A percentile compares a stretch with the other conserved stretches of the same genome.
Evolutionary conservation across 2,797 vertebrate genomes (phyloP).

Genomic region (Loris lydekkerianus): DNA sequence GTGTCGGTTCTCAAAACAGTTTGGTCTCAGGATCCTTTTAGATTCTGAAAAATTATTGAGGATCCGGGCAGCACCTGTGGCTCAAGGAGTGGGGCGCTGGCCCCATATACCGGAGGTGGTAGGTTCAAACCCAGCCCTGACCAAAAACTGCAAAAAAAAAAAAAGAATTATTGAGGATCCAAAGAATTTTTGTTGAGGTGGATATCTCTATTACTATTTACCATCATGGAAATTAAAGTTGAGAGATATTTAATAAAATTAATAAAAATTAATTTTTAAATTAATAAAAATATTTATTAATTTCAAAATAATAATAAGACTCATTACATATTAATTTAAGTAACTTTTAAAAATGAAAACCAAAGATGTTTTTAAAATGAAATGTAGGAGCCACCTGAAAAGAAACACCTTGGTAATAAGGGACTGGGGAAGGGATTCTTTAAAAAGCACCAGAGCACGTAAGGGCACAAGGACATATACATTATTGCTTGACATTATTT

Average conservation of each 20-base stretch:
- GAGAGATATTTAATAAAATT: background rate
- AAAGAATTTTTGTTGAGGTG: background rate
- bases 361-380: background rate
- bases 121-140: too few relatives aligned
- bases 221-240: background rate
- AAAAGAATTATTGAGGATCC: background rate
- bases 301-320: conserved; percentile 50
- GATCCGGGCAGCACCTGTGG: background rate
- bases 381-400: too few relatives aligned
- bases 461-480: too few relatives aligned
- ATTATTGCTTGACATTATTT: too few relatives aligned
- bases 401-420: too few relatives aligned
- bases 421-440: too few relatives aligned
- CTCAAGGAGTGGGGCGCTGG: too few relatives aligned
- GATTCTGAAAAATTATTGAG: background rate
- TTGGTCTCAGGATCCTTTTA: background rate
- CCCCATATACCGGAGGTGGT: too few relatives aligned
- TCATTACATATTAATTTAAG: background rate
- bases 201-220: background rate
- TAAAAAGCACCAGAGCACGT: too few relatives aligned
- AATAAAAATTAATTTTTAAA: too few relatives aligned
- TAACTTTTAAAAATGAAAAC: background rate
- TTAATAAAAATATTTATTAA: background rate
- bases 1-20: background rate
- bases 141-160: too few relatives aligned